Evolutionary conservation across 2,888 invertebrate species (phyloP), one percentile per base, ranked within the genome.

Genomic region (Melanostoma scalare): DNA sequence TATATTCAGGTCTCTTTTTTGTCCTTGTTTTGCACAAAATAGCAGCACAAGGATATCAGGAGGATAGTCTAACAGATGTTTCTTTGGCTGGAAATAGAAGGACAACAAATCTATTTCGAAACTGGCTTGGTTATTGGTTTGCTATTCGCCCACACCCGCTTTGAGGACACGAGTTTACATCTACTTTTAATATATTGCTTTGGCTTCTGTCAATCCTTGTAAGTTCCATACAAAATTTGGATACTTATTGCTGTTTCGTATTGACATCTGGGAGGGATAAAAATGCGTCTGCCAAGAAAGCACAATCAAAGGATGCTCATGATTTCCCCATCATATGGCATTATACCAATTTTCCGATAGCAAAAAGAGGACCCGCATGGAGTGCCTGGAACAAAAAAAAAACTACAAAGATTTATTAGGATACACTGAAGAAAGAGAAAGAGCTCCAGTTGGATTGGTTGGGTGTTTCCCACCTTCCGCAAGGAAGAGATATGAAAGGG

Each of bases 361-460:
- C 67, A 74, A 40, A 60, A 56, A 69, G 30, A 40, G 61, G 65
- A 74, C 78, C 69, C 79, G 65, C 79, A 84, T 69, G 38, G 20
- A 72, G 65, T 61, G 60, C 55, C 50, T 71, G 78, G 69, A 84
- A 75, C 75, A 84, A 84, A 84, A 84, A 84, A 79, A 79, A 84
- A 84, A 84, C 84, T 84, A 75, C 42, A 74, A 84, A 84, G 84
- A 84, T 84, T 84, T 84, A 84, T 84, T 84, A 84, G 84, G 84
- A 84, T 84, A 79, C 79, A 75, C 61, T 71, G 65, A 84, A 79
- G 79, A 75, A 60, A 78, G 60, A 40, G 10, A 31, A 46, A 42
- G 60, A 61, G 36, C 10, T 10, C 52, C 52, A 36, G 52, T 56
- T 68, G 61, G 35, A 6, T 46, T 33, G 67, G 20, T 53, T 4